Evolutionary conservation across 2,113 vertebrate species (phyloP).

Genomic region (Hemichromis elongatus): DNA sequence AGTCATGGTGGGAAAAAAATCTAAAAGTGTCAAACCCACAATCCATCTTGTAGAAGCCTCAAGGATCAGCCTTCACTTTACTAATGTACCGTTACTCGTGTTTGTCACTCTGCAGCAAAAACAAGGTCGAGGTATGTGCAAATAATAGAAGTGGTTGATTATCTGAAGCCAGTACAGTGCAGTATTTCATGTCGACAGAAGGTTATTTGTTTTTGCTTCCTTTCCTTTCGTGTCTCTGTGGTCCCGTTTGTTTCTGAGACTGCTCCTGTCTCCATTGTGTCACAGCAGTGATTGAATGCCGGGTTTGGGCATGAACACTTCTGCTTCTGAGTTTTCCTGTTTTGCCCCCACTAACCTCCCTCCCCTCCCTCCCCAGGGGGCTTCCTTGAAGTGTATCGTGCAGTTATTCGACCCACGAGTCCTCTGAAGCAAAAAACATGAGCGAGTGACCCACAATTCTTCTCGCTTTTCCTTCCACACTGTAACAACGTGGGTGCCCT

Average conservation of each 20-base stretch:
- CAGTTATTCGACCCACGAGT: constrained; percentile 2
- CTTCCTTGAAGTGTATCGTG: background rate
- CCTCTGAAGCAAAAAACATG: constrained; percentile 19
- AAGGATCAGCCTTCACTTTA: constrained; percentile 29
- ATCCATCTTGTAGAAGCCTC: constrained; percentile 31
- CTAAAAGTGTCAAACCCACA: constrained; percentile 5
- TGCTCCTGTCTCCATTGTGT: constrained; percentile 58
- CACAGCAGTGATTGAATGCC: constrained; percentile 42
- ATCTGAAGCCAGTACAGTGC: constrained; percentile 20
- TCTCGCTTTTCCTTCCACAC: constrained; percentile 28
- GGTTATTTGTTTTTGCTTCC: constrained; percentile 57
- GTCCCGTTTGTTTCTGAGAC: constrained; percentile 34
- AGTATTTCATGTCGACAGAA: constrained; percentile 39
- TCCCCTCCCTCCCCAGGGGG: background rate
- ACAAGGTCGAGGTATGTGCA: constrained; percentile 64
- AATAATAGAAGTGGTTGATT: constrained; percentile 62
- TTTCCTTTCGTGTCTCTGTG: constrained; percentile 57
- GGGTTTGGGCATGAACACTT: constrained; percentile 8
- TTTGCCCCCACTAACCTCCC: constrained; percentile 5
- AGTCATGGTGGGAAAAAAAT: constrained; percentile 35
- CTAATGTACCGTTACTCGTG: constrained; percentile 39
- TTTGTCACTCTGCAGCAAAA: constrained; percentile 48
- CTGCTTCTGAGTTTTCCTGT: constrained; percentile 54
- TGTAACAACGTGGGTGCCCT: constrained; percentile 10
- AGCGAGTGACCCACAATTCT: constrained; percentile 23